Evolutionary conservation across 2,888 invertebrate genomes (phyloP).

Genomic region (Drosophila quinaria): DNA sequence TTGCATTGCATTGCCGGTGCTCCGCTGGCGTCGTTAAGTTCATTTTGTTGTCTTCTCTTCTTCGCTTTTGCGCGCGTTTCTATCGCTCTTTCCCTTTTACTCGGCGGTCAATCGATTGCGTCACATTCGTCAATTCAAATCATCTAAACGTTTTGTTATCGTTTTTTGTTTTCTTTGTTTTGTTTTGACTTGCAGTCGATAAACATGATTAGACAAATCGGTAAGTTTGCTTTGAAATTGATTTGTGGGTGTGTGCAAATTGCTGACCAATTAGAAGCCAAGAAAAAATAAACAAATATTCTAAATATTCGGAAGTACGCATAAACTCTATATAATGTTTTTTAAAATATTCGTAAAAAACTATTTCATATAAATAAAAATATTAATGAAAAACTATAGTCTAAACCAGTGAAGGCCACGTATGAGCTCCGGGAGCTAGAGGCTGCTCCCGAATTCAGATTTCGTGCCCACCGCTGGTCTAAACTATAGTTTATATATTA

Average conservation of each 20-base stretch:
- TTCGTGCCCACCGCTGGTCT: no score
- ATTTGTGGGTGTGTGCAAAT: slow-evolving; percentile 8
- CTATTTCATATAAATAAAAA: no score
- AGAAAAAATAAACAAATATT: no score
- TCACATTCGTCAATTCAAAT: slow-evolving; percentile 6
- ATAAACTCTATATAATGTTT: no score
- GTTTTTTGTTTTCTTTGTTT: slow-evolving; percentile 12
- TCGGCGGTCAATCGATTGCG: slow-evolving; percentile 20
- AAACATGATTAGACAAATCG: slow-evolving; percentile 56
- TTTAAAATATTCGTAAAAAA: no score
- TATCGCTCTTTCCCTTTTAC: slow-evolving; percentile 21
- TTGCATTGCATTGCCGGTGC: slow-evolving; percentile 33
- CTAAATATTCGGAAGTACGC: no score
- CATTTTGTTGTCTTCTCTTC: slow-evolving; percentile 16
- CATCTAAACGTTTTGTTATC: slow-evolving; percentile 16
- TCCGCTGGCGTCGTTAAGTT: slow-evolving; percentile 33
- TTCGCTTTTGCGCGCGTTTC: slow-evolving; percentile 4
- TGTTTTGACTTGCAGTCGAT: slow-evolving; percentile 20
- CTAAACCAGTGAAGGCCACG: no score
- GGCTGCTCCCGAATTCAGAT: no score
- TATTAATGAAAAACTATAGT: no score
- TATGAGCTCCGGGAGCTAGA: no score
- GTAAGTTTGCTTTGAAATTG: slow-evolving; percentile 44
- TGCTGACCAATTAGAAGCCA: background rate
- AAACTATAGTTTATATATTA: no score